A percentile compares a stretch with the other conserved stretches of the same genome.
Evolutionary conservation across 2,113 vertebrate genomes (phyloP).

Genomic region (Thunnus thynnus): DNA sequence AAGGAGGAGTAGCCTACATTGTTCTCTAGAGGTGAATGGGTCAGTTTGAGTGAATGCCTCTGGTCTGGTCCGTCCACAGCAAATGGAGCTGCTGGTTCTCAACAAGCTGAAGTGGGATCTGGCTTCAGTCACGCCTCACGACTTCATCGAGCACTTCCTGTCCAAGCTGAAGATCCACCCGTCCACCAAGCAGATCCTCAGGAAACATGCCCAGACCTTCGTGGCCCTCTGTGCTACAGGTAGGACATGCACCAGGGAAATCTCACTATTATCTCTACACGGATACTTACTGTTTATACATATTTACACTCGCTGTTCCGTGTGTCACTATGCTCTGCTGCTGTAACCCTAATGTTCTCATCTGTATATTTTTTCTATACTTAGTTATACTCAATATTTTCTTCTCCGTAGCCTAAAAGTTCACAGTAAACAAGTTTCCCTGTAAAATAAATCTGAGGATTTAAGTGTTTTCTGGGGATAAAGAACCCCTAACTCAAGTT

Average conservation of each 20-base stretch:
- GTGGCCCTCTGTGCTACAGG: constrained; percentile 98
- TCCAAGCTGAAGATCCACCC: constrained; percentile 93
- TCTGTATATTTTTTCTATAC: too few relatives aligned
- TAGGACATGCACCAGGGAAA: constrained; percentile 64
- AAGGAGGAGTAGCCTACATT: neutral
- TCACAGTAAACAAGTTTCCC: neutral
- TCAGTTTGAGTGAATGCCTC: constrained; percentile 42
- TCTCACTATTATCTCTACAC: too few relatives aligned
- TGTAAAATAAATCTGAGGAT: too few relatives aligned
- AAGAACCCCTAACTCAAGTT: neutral
- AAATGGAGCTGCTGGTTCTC: constrained; percentile 97
- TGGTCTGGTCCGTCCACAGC: constrained; percentile 84
- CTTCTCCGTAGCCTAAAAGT: neutral
- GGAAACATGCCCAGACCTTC: constrained; percentile 98
- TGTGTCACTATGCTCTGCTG: too few relatives aligned
- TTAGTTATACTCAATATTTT: too few relatives aligned
- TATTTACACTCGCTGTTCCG: too few relatives aligned
- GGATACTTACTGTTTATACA: too few relatives aligned
- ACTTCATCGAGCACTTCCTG: constrained; percentile 99
- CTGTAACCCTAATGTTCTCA: too few relatives aligned
- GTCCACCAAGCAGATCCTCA: constrained; percentile 94
- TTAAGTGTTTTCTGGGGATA: neutral
- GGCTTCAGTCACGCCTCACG: constrained; percentile 96
- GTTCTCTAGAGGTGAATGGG: neutral
- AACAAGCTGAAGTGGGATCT: constrained; percentile 99